A percentile compares a stretch with the other conserved stretches of the same genome.
Conservation (phyloP, 1,140 invertebrate genomes). For the Rhyzopertha dominica region DNA sequence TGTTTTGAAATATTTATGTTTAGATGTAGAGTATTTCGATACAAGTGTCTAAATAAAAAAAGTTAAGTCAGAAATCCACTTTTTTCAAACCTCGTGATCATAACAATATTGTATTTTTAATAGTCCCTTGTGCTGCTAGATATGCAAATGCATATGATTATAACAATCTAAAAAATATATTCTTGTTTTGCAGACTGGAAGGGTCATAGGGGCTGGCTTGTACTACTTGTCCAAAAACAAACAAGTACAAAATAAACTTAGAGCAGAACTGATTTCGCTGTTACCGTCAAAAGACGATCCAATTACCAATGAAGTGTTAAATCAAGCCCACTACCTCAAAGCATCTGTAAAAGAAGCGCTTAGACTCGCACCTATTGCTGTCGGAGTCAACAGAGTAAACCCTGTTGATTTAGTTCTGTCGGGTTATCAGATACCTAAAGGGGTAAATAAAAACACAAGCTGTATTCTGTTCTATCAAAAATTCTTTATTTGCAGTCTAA, state of each 20-base stretch:
- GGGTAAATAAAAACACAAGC: constrained; percentile 45
- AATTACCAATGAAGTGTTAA: constrained; percentile 46
- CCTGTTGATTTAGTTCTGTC: constrained; percentile 52
- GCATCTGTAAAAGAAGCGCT: constrained; percentile 63
- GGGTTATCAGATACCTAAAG: constrained; percentile 57
- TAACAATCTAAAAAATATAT: background rate
- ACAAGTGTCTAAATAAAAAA: too few relatives aligned
- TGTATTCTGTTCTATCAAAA: constrained; percentile 3
- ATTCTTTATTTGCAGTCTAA: constrained; percentile 22
- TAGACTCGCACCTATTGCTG: constrained; percentile 51
- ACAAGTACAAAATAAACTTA: constrained; percentile 26
- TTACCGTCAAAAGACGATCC: constrained; percentile 30
- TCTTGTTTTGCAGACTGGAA: constrained; percentile 28
- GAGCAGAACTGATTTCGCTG: constrained; percentile 26
- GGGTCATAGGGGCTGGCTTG: constrained; percentile 22
- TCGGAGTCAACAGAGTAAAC: constrained; percentile 49
- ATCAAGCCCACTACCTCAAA: constrained; percentile 55
- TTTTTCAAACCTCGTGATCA: background rate
- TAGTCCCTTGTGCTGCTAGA: background rate
- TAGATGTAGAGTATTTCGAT: too few relatives aligned
- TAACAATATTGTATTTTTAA: constrained; percentile 5
- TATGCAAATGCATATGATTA: background rate
- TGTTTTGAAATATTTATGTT: too few relatives aligned
- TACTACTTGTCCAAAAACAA: constrained; percentile 35
- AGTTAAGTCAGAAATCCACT: too few relatives aligned